Base-by-base conservation (phyloP, 1,140 invertebrate genomes). In the Trypoxylus dichotomus region DNA sequence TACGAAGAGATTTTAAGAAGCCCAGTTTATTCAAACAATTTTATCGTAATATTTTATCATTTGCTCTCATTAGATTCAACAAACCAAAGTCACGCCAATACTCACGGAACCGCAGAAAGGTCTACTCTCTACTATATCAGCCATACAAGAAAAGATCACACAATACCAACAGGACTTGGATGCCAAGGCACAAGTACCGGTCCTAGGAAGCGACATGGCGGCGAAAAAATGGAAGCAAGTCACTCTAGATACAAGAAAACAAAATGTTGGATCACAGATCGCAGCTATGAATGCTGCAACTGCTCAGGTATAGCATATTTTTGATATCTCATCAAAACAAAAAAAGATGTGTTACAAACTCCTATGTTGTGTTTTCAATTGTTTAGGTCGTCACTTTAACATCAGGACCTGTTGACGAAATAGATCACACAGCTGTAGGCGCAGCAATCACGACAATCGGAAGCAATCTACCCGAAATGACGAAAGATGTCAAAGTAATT, bases 251-350 rank as follows among this genome's bases (percentile, higher is more conserved):
- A 95, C 97, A 13, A 97, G 97, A 84, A 97, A 97, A 84, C 97
- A 99, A 87, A 97, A 95, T 82, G 95, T 99, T 21, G 95, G 95
- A 42, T 96, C 96, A 42, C 96, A 99, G 86, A 94, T 99, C 81
- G 98, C 97, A 11, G 97, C 97, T 41, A 99, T 99, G 97, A 99
- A 97, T 89, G 98, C 97, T 0, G 98, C 98, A 47, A 99, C 98
- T 0, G 98, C 98, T 13, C 96, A 99, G 86, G 90, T 80, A 71
- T 5, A 37, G 10, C 7, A 19, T 25, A 27, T 29, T 27, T 68
- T 25, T 60, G n/a, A n/a, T 19, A 6, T 2, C 24, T 10, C 10
- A 13, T 29, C 3, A 25, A 13, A 68, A 13, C 15, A 6, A 24
- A 8, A 29, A 11, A 27, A 1, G 13, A 6, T 54, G 1, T 0